Evolutionary conservation across 2,797 vertebrate genomes (phyloP).

Genomic region (Babyrousa celebensis): DNA sequence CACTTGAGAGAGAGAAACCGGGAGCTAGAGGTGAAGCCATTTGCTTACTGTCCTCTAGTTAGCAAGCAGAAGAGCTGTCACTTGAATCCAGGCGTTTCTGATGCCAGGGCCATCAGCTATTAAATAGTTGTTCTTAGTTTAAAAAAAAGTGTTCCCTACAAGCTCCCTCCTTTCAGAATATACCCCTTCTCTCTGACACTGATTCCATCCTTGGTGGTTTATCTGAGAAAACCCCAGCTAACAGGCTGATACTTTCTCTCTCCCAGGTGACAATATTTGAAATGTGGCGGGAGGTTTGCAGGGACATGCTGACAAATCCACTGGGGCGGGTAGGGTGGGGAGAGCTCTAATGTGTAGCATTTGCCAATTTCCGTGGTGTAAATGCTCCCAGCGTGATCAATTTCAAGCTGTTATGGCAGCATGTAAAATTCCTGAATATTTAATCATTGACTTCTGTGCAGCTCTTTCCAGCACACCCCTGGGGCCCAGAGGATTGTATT

Average conservation of each 20-base stretch:
- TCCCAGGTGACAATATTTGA: neutral
- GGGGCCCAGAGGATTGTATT: neutral
- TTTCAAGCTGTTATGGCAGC: neutral
- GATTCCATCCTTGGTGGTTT: neutral
- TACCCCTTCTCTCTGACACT: neutral
- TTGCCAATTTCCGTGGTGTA: constrained; percentile 4
- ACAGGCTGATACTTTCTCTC: neutral
- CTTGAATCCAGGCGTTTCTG: neutral
- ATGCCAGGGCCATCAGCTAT: neutral
- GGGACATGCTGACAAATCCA: neutral
- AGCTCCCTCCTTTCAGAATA: neutral
- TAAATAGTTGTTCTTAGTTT: neutral
- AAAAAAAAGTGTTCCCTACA: neutral
- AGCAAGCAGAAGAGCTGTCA: rapidly evolving
- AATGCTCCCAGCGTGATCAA: neutral
- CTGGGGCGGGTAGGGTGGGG: too few species aligned
- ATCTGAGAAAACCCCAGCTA: neutral
- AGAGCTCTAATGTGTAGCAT: neutral
- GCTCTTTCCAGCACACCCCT: rapidly evolving
- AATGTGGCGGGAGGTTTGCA: neutral
- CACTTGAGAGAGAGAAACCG: neutral
- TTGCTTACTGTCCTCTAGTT: neutral
- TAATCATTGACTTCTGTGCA: neutral
- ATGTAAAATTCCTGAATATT: constrained; percentile 33
- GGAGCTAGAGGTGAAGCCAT: neutral